Evolutionary conservation across 2,888 invertebrate genomes (phyloP), one percentile per base, ranked within the genome.

Genomic region (Drosophila anceps): DNA sequence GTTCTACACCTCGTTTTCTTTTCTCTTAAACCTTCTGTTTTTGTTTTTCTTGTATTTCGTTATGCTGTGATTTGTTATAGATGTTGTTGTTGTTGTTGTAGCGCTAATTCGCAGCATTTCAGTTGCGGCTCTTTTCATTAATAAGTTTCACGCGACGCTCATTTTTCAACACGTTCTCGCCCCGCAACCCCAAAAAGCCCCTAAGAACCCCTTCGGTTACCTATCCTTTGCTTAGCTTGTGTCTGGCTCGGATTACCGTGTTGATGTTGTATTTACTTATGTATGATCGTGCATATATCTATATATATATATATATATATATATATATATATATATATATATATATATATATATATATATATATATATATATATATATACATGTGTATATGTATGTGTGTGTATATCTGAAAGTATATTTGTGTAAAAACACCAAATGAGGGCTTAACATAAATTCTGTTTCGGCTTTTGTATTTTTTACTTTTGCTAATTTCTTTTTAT

Each of bases 101-200:
- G 72, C 59, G 79, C 76, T 84, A 79, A 82, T 87, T 79, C 76
- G 73, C 69, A 67, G 81, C 69, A 76, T 88, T 82, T 81, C 62
- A 72, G 81, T 76, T 69, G 81, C 81, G 86, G 77, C 79, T 73
- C 90, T 85, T 90, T 88, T 85, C 86, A 88, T 90, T 90, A 90
- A 90, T 90, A 90, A 86, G 86, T 90, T 90, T 90, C 86, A 87
- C 88, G 90, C 88, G 90, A 76, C 86, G 84, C 83, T 86, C 90
- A 88, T 75, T 88, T 86, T 90, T 90, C 90, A 85, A 79, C 79
- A 78, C 75, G 43, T 58, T 53, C 29, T 37, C 55, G 58, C 55
- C 72, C 50, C 54, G 48, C 54, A 10, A 0, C 48, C 33, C 44
- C 18, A 13, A 33, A 24, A 13, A 24, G 20, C 50, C 57, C 43